Evolutionary conservation across 2,888 invertebrate species (phyloP).

Genomic region (Eilema griseolum): DNA sequence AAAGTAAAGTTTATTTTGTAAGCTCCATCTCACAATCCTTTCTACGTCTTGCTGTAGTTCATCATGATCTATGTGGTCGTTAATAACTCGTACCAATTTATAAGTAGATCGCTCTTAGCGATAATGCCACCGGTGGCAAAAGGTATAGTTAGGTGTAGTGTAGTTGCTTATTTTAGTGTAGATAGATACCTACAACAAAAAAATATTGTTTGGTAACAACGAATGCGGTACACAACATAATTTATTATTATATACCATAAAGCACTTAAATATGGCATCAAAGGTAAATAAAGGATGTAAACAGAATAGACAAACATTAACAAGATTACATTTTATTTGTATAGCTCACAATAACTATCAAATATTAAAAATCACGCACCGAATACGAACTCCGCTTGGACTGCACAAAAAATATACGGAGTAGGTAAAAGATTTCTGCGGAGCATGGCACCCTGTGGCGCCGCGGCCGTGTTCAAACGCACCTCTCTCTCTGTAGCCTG

Average conservation of each 20-base stretch:
- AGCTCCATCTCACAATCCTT: no score
- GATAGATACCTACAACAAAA: no score
- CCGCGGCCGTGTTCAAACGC: slow-evolving; percentile 75
- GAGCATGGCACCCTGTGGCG: slow-evolving; percentile 77
- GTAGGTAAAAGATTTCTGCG: slow-evolving; percentile 79
- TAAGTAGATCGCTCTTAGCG: no score
- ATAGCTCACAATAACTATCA: slow-evolving; percentile 31
- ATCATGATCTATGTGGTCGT: no score
- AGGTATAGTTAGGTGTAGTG: no score
- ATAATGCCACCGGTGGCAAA: no score
- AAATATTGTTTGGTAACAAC: no score
- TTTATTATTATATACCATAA: background rate
- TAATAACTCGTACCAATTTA: no score
- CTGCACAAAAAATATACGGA: slow-evolving; percentile 62
- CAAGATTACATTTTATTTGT: slow-evolving; percentile 20
- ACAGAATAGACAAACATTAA: slow-evolving; percentile 12
- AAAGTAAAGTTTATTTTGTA: no score
- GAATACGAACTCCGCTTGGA: slow-evolving; percentile 40
- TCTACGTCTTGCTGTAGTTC: no score
- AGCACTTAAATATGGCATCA: background rate
- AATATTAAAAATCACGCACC: slow-evolving; percentile 54
- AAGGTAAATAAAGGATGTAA: background rate
- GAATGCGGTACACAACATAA: no score
- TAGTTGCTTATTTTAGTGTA: no score
- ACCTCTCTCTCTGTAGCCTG: slow-evolving; percentile 67